Evolutionary conservation across 37 sponge, comb jelly and placozoan genomes (phyloP), one percentile per base, ranked within the genome.

Genomic region (Petrosia ficiformis): DNA sequence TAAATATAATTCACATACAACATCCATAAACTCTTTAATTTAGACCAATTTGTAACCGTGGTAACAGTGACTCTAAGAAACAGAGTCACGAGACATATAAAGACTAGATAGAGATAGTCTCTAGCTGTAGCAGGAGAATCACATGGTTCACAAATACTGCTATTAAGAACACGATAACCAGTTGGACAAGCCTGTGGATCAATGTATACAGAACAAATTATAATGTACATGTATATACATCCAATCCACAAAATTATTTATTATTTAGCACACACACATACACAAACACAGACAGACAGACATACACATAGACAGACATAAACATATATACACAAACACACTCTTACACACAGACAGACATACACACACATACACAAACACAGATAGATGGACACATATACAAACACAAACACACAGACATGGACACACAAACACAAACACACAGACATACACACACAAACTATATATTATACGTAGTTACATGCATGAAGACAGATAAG

Each of bases 61-160:
- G 66, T 16, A 35, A 81, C 39, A 25, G 54, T 24, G 6, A 81
- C 68, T 3, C 74, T 63, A 10, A 65, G 56, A 1, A 33, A 40
- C 1, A 73, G 56, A 6, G 48, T 56, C 25, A 81, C 37, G 26
- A 81, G 57, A 43, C 73, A 61, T 57, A 74, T 39, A 25, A 81
- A 81, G n/a, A 56, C 82, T 22, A 81, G 32, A 65, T 72, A 81
- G 39, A 81, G 52, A 21, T 81, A 81, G 74, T 81, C 82, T 25
- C 82, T 39, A 21, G 42, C 57, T n/a, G 35, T 31, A 4, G 82
- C 82, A 16, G 11, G 48, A 4, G 52, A 56, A 32, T 60, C 57
- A 65, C 82, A 81, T 11, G 60, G 74, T 8, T 52, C 8, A 65
- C 82, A 81, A 44, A 69, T 48, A 26, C 77, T 43, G 32, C 38